These are phyloP conservation scores for Gymnoscopelus braueri DNA, from an alignment of 2,797 vertebrate genomes.

Conservation along the genomic window DNA sequence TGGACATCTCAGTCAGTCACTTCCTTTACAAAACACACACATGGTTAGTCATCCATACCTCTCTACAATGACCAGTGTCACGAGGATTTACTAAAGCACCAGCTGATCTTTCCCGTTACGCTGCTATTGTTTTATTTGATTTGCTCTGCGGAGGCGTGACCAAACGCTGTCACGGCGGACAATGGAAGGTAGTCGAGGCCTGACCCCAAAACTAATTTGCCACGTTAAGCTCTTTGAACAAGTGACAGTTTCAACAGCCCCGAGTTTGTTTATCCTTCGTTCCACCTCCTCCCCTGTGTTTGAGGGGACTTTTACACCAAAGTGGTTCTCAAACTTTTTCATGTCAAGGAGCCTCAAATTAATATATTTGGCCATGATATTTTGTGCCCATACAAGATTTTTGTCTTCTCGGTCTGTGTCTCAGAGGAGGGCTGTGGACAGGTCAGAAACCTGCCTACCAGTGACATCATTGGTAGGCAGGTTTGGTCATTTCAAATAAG, in stretches of 20 bases:
- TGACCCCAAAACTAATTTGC: conserved; percentile 81
- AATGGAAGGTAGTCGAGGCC: conserved; percentile 65
- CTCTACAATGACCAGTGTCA: conserved; percentile 72
- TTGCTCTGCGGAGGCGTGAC: conserved; percentile 75
- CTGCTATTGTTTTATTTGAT: conserved; percentile 81
- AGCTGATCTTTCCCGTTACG: conserved; percentile 71
- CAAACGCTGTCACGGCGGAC: conserved; percentile 68
- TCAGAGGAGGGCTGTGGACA: too few species aligned
- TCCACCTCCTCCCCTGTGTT: conserved; percentile 56
- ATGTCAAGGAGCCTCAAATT: conserved; percentile 16
- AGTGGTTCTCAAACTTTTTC: conserved; percentile 19
- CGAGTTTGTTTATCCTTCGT: conserved; percentile 71
- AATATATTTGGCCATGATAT: too few species aligned
- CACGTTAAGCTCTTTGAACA: conserved; percentile 69
- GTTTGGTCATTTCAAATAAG: too few species aligned
- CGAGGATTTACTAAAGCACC: conserved; percentile 72
- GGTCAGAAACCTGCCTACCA: too few species aligned
- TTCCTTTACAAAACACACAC: conserved; percentile 74
- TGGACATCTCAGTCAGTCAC: conserved; percentile 47
- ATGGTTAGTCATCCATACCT: conserved; percentile 70
- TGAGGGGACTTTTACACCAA: conserved; percentile 64
- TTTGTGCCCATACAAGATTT: not conserved
- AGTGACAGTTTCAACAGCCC: conserved; percentile 60
- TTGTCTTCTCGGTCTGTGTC: too few species aligned
- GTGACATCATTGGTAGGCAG: too few species aligned